Percentiles rank a stretch among this genome's conserved stretches.
Evolutionary conservation across 2,113 vertebrate genomes (phyloP).

Genomic region (Oceanodroma tethys): DNA sequence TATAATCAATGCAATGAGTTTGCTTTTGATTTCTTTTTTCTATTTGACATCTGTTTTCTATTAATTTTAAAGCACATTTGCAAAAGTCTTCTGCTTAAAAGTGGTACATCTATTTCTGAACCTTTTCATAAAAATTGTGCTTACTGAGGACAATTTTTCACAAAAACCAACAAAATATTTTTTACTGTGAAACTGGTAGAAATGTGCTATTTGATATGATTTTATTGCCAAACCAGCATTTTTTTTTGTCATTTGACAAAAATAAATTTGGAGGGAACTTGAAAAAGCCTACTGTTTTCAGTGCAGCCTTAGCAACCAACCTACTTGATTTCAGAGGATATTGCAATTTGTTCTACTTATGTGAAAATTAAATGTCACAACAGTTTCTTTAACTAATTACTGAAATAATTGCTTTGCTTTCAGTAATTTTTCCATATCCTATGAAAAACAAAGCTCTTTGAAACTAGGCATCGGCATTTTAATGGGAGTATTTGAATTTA

Average conservation of each 20-base stretch:
- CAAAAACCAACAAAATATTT: not conserved
- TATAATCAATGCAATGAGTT: not conserved
- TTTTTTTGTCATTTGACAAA: not conserved
- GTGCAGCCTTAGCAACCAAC: not conserved
- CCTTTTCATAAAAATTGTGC: not conserved
- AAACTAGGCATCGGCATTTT: not conserved
- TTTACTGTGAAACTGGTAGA: not conserved
- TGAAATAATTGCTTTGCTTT: not conserved
- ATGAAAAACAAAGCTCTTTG: not conserved
- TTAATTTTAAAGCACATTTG: not conserved
- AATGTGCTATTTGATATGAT: not conserved
- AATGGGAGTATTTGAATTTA: not conserved
- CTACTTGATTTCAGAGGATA: not conserved
- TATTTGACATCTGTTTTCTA: not conserved
- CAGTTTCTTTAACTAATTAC: constrained; percentile 35
- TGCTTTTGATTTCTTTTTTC: not conserved
- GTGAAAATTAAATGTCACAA: constrained; percentile 26
- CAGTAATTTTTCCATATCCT: not conserved
- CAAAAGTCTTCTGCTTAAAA: not conserved
- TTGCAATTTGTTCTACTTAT: constrained; percentile 15
- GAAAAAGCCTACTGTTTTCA: not conserved
- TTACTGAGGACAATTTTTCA: not conserved
- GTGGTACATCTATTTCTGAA: not conserved
- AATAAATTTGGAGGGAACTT: not conserved
- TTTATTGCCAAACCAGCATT: not conserved